Conservation (phyloP, 2,797 vertebrate species). For the Zonotrichia albicollis region DNA sequence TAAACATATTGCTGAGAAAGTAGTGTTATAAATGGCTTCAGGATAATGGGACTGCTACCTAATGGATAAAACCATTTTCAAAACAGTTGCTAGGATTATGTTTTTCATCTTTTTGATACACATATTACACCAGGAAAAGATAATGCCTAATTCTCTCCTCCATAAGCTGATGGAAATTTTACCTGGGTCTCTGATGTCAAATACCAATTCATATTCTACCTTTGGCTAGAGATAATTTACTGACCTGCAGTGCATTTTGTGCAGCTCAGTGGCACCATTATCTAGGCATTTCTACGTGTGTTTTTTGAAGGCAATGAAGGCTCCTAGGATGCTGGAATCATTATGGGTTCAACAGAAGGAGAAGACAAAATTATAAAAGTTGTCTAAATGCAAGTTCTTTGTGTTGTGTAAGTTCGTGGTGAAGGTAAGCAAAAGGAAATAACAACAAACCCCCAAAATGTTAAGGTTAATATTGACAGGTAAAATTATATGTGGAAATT, state of each 20-base stretch:
- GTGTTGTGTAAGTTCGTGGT: neutral
- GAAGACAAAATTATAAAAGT: neutral
- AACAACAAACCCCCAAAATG: neutral
- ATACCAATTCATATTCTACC: neutral
- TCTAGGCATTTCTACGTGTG: neutral
- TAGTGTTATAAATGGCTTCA: neutral
- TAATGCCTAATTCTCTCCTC: neutral
- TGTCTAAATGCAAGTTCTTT: neutral
- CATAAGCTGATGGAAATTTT: neutral
- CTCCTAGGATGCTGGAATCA: neutral
- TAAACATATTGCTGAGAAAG: neutral
- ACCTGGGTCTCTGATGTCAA: neutral
- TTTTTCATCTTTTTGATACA: neutral
- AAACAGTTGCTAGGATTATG: neutral
- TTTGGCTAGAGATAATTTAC: neutral
- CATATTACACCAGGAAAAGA: neutral
- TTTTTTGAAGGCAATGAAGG: neutral
- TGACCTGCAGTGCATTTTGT: neutral
- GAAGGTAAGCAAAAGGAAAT: neutral
- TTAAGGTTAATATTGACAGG: neutral
- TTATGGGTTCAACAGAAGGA: neutral
- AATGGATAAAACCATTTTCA: slow-evolving; percentile 6
- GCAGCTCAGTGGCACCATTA: neutral
- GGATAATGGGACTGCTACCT: neutral
- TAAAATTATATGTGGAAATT: neutral